Evolutionary conservation across 1,140 invertebrate genomes (phyloP).

Genomic region (Drosophila elegans): DNA sequence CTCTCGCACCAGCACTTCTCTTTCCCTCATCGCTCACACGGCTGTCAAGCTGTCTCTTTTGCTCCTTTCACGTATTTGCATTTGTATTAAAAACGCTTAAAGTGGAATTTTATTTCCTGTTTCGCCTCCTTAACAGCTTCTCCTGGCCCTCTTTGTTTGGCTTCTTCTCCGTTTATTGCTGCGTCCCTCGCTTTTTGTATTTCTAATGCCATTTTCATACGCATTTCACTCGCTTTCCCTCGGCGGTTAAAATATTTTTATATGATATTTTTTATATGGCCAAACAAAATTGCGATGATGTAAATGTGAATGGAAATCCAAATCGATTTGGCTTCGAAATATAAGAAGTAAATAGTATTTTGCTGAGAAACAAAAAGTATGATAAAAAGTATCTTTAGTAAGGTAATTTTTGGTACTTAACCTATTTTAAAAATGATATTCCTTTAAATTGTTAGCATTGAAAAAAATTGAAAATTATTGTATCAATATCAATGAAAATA

Average conservation of each 20-base stretch:
- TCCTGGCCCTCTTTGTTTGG: slow-evolving; percentile 8
- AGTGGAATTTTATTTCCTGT: slow-evolving; percentile 82
- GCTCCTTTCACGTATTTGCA: slow-evolving; percentile 59
- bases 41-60: slow-evolving; percentile 52
- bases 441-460: no score
- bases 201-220: slow-evolving; percentile 80
- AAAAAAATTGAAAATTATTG: no score
- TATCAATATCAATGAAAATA: no score
- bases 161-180: slow-evolving; percentile 47
- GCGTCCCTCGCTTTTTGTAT: slow-evolving; percentile 55
- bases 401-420: not conserved
- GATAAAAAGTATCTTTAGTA: slow-evolving; percentile 4
- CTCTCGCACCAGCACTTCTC: not conserved
- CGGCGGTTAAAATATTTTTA: slow-evolving; percentile 62
- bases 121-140: slow-evolving; percentile 52
- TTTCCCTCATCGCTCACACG: slow-evolving; percentile 66
- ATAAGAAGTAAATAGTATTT: slow-evolving; percentile 5
- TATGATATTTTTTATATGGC: slow-evolving; percentile 67
- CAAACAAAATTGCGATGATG: slow-evolving; percentile 33
- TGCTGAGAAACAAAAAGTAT: not conserved
- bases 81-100: slow-evolving; percentile 82
- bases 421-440: not conserved
- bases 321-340: slow-evolving; percentile 29
- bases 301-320: slow-evolving; percentile 21
- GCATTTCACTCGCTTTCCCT: slow-evolving; percentile 48